Evolutionary conservation across 2,113 vertebrate genomes (phyloP), one percentile per base, ranked within the genome.

Genomic region (Emydocephalus ijimae): DNA sequence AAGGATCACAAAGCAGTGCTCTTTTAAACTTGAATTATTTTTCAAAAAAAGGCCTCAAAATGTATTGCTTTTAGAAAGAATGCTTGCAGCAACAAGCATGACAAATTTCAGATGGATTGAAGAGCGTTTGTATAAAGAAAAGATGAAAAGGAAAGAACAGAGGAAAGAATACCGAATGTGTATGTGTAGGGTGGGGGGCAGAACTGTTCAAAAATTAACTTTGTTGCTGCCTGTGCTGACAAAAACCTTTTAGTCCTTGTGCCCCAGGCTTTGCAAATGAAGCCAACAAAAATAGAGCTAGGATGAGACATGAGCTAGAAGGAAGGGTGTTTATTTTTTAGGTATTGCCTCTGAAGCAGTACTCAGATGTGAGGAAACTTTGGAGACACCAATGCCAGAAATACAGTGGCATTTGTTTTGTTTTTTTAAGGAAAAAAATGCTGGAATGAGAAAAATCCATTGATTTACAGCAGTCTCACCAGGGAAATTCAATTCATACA

Each of bases 281-380:
- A 2, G 97, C 98, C 97, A 97, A 97, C 81, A 92, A 96, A 50
- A 97, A 96, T 96, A 96, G 69, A 50, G 48, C 48, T 50, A 50
- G 48, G 48, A 93, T 23, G 18, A 14, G 64, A 43, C 52, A 89
- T 5, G 92, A 93, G 89, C 94, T 85, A 6, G 50, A 87, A 20
- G 93, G 95, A 93, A 92, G 86, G 0, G 15, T 29, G 85, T 91
- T 87, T 89, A 11, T 92, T 93, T 93, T 81, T 81, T 89, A 94
- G 89, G 92, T n/a, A 52, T 85, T 26, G 88, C 93, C 4, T 1
- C 94, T 50, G 93, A 88, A 93, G 85, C 0, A 5, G 89, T 15
- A n/a, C 1, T 1, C 45, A 61, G 48, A 90, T 1, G 0, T 5
- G 4, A 34, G 57, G 39, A 48, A 74, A 92, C 86, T 69, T 93